phyloP scores from a whole-genome alignment of 23 tunicate species.

The Halocynthia aurantium region DNA sequence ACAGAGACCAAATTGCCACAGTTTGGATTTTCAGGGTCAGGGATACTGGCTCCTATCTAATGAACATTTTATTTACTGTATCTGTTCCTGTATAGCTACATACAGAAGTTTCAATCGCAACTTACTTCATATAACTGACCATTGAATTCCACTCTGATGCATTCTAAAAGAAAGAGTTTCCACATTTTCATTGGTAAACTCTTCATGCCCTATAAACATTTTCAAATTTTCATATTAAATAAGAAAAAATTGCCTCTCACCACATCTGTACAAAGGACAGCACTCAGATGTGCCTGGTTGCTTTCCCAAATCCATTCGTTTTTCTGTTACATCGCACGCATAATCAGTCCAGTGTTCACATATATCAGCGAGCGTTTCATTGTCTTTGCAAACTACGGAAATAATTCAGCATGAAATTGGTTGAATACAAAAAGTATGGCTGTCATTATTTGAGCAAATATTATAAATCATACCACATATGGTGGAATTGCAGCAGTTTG shows the following conservation, averaged over 20 bases:
- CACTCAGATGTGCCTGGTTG: not conserved
- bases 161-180: not conserved
- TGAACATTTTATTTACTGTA: not conserved
- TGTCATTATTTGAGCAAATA: not conserved
- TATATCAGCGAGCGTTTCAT: not conserved
- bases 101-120: not conserved
- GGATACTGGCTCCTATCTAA: constrained; percentile 4
- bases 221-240: not conserved
- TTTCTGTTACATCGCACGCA: not conserved
- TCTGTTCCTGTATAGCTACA: too few relatives aligned
- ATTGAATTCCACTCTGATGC: constrained; percentile 3
- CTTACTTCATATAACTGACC: constrained; percentile 6
- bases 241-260: not conserved
- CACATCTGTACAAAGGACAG: constrained; percentile 4
- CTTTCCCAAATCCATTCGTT: not conserved
- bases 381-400: constrained; percentile 4
- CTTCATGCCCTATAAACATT: not conserved
- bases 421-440: not conserved
- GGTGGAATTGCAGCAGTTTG: not conserved
- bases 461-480: not conserved
- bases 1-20: constrained; percentile 5
- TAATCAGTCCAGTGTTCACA: constrained; percentile 3
- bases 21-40: constrained; percentile 6
- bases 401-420: not conserved
- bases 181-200: not conserved